A percentile compares a stretch with the other conserved stretches of the same genome.
These are phyloP conservation scores for Magallana ariakensis DNA, from an alignment of 1,140 invertebrate species.

Conservation along the genomic window DNA sequence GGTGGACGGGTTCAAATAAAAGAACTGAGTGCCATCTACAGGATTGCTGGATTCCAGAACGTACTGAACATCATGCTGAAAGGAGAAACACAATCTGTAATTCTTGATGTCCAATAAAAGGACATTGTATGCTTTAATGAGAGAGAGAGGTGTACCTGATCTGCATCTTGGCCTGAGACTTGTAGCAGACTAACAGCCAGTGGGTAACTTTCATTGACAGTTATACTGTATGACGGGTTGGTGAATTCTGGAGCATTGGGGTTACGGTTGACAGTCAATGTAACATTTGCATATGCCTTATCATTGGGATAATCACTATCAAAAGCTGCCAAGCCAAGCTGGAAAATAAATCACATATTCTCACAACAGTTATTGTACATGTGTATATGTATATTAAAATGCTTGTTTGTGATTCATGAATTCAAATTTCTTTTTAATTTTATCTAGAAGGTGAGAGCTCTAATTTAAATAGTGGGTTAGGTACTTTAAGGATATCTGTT, in stretches of 20 bases:
- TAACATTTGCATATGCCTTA: constrained; percentile 89
- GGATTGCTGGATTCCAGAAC: constrained; percentile 53
- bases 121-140: too few relatives aligned
- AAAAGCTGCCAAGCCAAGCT: constrained; percentile 90
- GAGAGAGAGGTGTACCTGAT: constrained; percentile 76
- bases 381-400: too few relatives aligned
- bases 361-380: not conserved
- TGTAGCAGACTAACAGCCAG: constrained; percentile 65
- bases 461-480: too few relatives aligned
- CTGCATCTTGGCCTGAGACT: constrained; percentile 79
- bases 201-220: constrained; percentile 69
- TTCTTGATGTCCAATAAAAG: too few relatives aligned
- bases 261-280: constrained; percentile 91
- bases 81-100: not conserved
- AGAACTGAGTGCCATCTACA: constrained; percentile 60
- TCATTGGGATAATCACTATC: constrained; percentile 92
- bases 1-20: constrained; percentile 66
- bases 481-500: too few relatives aligned
- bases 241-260: constrained; percentile 80
- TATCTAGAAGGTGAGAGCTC: too few relatives aligned
- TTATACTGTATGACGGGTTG: constrained; percentile 50
- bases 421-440: too few relatives aligned
- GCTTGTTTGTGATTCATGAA: too few relatives aligned
- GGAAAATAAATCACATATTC: constrained; percentile 42
- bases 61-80: constrained; percentile 64